Percentiles rank a stretch among this genome's conserved stretches.
Conservation (phyloP, 2,888 invertebrate genomes). For the Zygothrica quintamaculata region DNA sequence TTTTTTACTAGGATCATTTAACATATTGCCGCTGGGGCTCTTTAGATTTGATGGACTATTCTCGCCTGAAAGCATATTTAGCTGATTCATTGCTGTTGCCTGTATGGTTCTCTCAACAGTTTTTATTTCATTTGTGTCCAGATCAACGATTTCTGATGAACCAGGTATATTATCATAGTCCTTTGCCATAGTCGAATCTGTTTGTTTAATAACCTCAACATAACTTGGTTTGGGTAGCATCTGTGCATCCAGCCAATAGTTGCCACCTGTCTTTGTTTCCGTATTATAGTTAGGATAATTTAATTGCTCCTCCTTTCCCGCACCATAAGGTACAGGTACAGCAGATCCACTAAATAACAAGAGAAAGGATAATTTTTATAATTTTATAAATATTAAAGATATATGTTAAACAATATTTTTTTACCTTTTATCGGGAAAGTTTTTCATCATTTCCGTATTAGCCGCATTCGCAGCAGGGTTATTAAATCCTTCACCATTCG, state of each 20-base stretch:
- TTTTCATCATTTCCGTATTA: constrained; percentile 52
- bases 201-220: constrained; percentile 76
- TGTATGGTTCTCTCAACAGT: constrained; percentile 81
- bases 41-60: constrained; percentile 38
- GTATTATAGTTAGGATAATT: constrained; percentile 43
- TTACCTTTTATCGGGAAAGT: constrained; percentile 58
- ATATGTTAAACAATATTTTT: not conserved
- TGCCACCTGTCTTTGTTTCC: constrained; percentile 56
- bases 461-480: too few species aligned
- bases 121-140: constrained; percentile 85
- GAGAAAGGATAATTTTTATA: too few species aligned
- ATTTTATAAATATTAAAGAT: too few species aligned
- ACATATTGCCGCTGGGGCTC: constrained; percentile 40
- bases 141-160: constrained; percentile 83
- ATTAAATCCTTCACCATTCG: constrained; percentile 15
- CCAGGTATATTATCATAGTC: constrained; percentile 75
- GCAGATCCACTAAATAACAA: constrained; percentile 30
- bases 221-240: constrained; percentile 76
- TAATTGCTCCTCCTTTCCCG: constrained; percentile 60
- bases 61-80: constrained; percentile 38
- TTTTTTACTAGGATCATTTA: constrained; percentile 82
- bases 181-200: constrained; percentile 50
- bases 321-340: constrained; percentile 36
- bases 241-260: constrained; percentile 75
- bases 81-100: constrained; percentile 42